Conservation (phyloP, 2,888 invertebrate species). For the Blera fallax region DNA sequence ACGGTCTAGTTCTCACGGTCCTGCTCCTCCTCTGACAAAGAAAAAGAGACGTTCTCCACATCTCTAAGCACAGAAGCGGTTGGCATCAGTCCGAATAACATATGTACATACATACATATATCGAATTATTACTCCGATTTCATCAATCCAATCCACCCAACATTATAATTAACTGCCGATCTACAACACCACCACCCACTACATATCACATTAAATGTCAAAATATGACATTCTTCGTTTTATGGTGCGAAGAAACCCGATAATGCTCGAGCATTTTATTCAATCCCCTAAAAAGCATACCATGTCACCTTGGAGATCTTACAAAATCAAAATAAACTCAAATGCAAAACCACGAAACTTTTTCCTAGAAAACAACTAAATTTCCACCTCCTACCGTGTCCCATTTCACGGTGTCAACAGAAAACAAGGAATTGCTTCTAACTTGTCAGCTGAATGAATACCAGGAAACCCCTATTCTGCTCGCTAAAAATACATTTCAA, state of each 20-base stretch:
- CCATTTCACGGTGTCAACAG: conserved; percentile 30
- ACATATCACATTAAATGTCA: not conserved
- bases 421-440: conserved; percentile 39
- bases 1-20: too few relatives aligned
- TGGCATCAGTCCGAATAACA: too few relatives aligned
- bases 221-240: not conserved
- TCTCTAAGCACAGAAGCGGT: too few relatives aligned
- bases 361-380: not conserved
- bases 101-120: too few relatives aligned
- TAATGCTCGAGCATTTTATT: not conserved
- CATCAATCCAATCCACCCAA: not conserved
- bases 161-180: too few relatives aligned
- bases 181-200: not conserved
- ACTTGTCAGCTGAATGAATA: conserved; percentile 22
- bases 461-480: conserved; percentile 1
- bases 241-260: not conserved
- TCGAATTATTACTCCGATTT: too few relatives aligned
- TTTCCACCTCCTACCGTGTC: not conserved
- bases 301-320: not conserved
- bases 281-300: not conserved
- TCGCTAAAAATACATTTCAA: not conserved
- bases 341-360: not conserved
- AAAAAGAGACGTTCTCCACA: too few relatives aligned
- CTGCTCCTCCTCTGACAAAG: too few relatives aligned
- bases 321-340: not conserved